phyloP scores from a whole-genome alignment of 2,113 vertebrate genomes.

The Astatoreochromis straeleni region DNA sequence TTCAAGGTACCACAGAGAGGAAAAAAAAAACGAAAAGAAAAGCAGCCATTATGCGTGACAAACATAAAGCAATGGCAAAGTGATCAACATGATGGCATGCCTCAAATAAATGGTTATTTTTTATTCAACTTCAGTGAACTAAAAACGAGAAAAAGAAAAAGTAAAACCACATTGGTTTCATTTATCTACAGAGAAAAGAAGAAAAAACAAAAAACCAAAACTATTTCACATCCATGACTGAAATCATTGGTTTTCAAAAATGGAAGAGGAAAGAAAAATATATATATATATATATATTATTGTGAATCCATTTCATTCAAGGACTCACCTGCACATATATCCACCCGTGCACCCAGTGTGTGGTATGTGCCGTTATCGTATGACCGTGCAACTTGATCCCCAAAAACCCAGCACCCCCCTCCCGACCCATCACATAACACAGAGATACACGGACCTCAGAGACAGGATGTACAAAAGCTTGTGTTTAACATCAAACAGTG shows the following conservation, averaged over 20 bases:
- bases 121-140: conserved; percentile 65
- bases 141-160: conserved; percentile 38
- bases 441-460: conserved; percentile 39
- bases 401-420: not conserved
- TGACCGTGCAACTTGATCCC: conserved; percentile 21
- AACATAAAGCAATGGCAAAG: conserved; percentile 41
- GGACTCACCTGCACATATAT: conserved; percentile 24
- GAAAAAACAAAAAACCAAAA: not conserved
- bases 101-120: conserved; percentile 69
- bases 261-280: not conserved
- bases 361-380: conserved; percentile 24
- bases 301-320: conserved; percentile 24
- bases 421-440: not conserved
- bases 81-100: conserved; percentile 31
- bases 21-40: not conserved
- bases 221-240: conserved; percentile 55
- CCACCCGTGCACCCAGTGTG: conserved; percentile 39
- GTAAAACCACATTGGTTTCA: conserved; percentile 41
- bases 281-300: not conserved
- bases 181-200: conserved; percentile 52
- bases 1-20: not conserved
- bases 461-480: conserved; percentile 65
- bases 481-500: conserved; percentile 66
- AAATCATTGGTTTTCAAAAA: conserved; percentile 46
- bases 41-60: not conserved